These are phyloP conservation scores for Melanotaenia maccullochi DNA, from an alignment of 2,797 vertebrate genomes.

Conservation along the genomic window DNA sequence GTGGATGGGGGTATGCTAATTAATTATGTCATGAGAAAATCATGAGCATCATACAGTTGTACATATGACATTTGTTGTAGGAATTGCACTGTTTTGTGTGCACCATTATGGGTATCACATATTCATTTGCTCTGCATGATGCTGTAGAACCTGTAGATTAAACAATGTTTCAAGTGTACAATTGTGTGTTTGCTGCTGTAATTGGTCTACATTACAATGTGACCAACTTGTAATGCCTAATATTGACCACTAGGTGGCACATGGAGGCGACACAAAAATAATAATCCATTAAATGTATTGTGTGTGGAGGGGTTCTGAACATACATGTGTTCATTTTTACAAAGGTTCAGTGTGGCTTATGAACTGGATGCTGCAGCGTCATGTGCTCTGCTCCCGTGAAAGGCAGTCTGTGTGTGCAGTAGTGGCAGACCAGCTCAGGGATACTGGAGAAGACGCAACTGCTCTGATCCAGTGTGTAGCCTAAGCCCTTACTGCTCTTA, in stretches of 20 bases:
- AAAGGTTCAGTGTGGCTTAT: conserved; percentile 73
- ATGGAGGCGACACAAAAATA: conserved; percentile 21
- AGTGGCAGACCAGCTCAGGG: conserved; percentile 92
- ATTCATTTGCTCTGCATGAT: not conserved
- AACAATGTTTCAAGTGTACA: not conserved
- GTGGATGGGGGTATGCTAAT: conserved; percentile 34
- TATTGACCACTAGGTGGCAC: conserved; percentile 42
- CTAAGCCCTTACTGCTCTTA: conserved; percentile 91
- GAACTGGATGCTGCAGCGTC: conserved; percentile 90
- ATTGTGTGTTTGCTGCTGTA: conserved; percentile 6
- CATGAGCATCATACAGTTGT: not conserved
- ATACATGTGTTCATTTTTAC: conserved; percentile 25
- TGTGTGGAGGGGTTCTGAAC: conserved; percentile 1
- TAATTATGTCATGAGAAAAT: conserved; percentile 20
- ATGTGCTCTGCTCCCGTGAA: conserved; percentile 96
- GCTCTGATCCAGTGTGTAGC: conserved; percentile 92
- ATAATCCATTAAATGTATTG: not conserved
- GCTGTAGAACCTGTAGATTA: not conserved
- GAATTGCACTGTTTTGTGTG: not conserved
- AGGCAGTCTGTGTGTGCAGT: conserved; percentile 91
- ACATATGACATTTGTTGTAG: not conserved
- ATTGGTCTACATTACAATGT: conserved; percentile 5
- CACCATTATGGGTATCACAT: not conserved
- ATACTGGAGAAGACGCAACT: conserved; percentile 91
- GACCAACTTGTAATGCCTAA: conserved; percentile 20